These are phyloP conservation scores for Colius striatus DNA, from an alignment of 2,113 vertebrate genomes.

Conservation along the genomic window DNA sequence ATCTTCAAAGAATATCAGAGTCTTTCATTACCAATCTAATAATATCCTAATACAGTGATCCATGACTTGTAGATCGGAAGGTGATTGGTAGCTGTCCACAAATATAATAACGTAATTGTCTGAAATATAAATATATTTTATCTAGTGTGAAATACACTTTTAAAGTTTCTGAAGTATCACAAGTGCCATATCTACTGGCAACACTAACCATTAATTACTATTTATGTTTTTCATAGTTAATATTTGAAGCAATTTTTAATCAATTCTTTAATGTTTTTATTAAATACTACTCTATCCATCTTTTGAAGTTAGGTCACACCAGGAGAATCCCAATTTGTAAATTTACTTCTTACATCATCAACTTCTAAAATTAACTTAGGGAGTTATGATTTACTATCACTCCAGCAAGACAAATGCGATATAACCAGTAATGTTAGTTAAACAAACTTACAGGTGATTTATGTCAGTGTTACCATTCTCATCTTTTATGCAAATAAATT, in stretches of 20 bases:
- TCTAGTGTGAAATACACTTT: slow-evolving; percentile 67
- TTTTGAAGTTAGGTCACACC: slow-evolving; percentile 46
- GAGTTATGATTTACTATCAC: slow-evolving; percentile 84
- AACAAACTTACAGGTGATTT: not conserved
- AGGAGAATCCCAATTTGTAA: slow-evolving; percentile 56
- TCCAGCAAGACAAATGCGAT: slow-evolving; percentile 67
- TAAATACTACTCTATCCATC: not conserved
- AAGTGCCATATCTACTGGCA: slow-evolving; percentile 12
- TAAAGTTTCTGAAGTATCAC: slow-evolving; percentile 41
- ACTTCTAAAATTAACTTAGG: slow-evolving; percentile 86
- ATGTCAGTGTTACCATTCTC: not conserved
- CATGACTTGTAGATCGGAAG: slow-evolving; percentile 56
- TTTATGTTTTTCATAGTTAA: slow-evolving; percentile 30
- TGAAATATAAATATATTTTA: slow-evolving; percentile 75
- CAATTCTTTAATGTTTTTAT: not conserved
- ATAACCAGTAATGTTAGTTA: not conserved
- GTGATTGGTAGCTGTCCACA: slow-evolving; percentile 62
- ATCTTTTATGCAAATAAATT: not conserved
- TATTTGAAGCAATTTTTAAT: slow-evolving; percentile 64
- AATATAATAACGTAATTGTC: slow-evolving; percentile 62
- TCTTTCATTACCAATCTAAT: slow-evolving; percentile 29
- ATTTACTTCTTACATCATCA: slow-evolving; percentile 68
- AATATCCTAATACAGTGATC: slow-evolving; percentile 50
- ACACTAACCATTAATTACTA: slow-evolving; percentile 14
- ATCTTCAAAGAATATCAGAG: slow-evolving; percentile 33